Base-by-base conservation (phyloP, 2,113 vertebrate genomes). In the Marcusenius ussheri region DNA sequence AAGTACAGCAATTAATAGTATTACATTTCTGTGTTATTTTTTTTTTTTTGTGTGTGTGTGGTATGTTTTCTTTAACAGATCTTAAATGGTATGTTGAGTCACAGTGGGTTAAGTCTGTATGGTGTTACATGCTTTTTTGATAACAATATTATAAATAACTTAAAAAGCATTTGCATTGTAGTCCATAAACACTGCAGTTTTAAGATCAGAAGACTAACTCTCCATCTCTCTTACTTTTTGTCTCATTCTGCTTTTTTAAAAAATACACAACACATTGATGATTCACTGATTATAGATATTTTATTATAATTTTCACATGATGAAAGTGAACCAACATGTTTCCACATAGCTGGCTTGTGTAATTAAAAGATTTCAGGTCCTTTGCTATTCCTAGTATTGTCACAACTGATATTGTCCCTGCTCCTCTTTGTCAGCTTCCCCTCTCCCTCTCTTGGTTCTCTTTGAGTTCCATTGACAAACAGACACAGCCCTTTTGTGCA, bases 391-490 rank as follows among this genome's bases (percentile, higher is more conserved):
- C 2, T 31, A 58, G 50, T 19, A 17, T 56, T 42, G 89, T 70
- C 62, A 87, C n/a, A 45, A 42, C 17, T 31, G 13, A 24, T 7
- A 35, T 88, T 74, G 87, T 90, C 74, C 35, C 89, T 53, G 31
- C 27, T 17, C 21, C 3, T 21, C 58, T 90, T 88, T 88, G 85
- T 90, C 66, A 74, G n/a, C 39, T 31, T 39, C 47, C 9, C 15
- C 19, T 5, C 46, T 24, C 13, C 24, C 31, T 45, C 45, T n/a
- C 56, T 50, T n/a, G 27, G 35, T 47, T 47, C n/a, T 42, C 83
- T 47, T 85, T 66, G 39, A 84, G 50, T n/a, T 10, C 85, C 74
- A 21, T 80, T 70, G 56, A 49, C 84, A 87, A 45, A 90, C 89
- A 66, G 77, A 58, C 35, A 35, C 35, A 62, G 46, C 15, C 45